Conservation (phyloP, 2,797 vertebrate species). For the Channallabes apus region DNA sequence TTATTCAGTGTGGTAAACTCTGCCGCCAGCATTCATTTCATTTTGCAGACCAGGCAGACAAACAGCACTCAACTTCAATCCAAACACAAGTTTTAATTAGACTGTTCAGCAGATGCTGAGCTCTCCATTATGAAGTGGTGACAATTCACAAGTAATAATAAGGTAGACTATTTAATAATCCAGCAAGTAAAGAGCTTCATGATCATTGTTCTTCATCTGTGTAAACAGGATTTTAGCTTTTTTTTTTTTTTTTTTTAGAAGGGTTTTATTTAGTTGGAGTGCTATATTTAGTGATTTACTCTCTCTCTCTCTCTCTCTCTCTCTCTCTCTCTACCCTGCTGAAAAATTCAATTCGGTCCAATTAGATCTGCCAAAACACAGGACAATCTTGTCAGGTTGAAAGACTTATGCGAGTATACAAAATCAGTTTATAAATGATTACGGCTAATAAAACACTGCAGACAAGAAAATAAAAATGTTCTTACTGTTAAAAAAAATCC, state of each 20-base stretch:
- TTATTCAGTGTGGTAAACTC: slow-evolving; percentile 49
- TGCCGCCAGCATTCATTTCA: slow-evolving; percentile 49
- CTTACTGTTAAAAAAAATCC: background rate
- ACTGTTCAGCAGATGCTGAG: slow-evolving; percentile 15
- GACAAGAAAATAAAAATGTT: background rate
- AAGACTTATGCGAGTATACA: background rate
- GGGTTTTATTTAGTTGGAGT: background rate
- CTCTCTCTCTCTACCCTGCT: background rate
- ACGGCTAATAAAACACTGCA: background rate
- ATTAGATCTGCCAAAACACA: background rate
- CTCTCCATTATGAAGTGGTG: slow-evolving; percentile 14
- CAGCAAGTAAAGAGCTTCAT: background rate
- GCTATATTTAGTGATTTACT: background rate
- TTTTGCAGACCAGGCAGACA: slow-evolving; percentile 51
- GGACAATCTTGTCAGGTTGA: background rate
- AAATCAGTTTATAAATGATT: background rate
- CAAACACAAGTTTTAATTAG: slow-evolving; percentile 41
- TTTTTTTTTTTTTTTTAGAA: no score
- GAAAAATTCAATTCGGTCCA: background rate
- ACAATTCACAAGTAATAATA: background rate
- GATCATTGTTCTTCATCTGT: background rate
- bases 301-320: no score
- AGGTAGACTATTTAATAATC: background rate
- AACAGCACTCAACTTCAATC: slow-evolving; percentile 44
- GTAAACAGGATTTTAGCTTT: background rate